Evolutionary conservation across 1,140 invertebrate genomes (phyloP).

Genomic region (Drosophila seguyi): DNA sequence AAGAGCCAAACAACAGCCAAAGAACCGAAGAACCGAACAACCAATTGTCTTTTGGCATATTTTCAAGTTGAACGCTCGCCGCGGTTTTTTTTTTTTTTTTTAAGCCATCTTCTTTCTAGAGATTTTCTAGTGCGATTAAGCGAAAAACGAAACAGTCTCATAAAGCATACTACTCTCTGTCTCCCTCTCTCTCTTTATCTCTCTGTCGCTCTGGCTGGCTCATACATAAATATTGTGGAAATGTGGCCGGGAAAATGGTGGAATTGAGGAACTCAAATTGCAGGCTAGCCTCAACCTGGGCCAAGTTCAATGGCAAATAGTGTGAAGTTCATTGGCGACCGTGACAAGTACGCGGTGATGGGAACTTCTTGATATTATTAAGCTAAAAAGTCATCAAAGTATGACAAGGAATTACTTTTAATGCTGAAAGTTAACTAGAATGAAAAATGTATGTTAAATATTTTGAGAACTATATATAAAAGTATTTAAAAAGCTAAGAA

Average conservation of each 20-base stretch:
- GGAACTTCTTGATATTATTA: not conserved
- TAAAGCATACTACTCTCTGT: conserved; percentile 63
- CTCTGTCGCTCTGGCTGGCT: conserved; percentile 21
- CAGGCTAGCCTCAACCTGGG: conserved; percentile 11
- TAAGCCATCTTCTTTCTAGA: conserved; percentile 55
- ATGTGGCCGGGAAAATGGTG: conserved; percentile 53
- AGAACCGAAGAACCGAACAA: conserved; percentile 55
- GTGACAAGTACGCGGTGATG: not conserved
- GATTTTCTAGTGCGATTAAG: conserved; percentile 81
- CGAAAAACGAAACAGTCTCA: conserved; percentile 78
- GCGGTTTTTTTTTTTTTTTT: conserved; percentile 34
- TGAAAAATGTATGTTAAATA: no score
- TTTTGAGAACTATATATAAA: no score
- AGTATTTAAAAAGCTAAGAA: no score
- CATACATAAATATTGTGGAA: conserved; percentile 45
- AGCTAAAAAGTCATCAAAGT: not conserved
- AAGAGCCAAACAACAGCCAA: conserved; percentile 39
- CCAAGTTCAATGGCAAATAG: conserved; percentile 62
- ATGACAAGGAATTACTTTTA: no score
- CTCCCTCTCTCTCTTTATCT: not conserved
- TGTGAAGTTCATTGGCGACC: not conserved
- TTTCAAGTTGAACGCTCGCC: conserved; percentile 81
- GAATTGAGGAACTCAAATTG: conserved; percentile 49
- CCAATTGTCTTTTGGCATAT: conserved; percentile 83
- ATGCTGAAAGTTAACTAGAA: no score